These are phyloP conservation scores for Hippopotamus amphibius DNA, from an alignment of 2,113 vertebrate genomes.

Conservation along the genomic window DNA sequence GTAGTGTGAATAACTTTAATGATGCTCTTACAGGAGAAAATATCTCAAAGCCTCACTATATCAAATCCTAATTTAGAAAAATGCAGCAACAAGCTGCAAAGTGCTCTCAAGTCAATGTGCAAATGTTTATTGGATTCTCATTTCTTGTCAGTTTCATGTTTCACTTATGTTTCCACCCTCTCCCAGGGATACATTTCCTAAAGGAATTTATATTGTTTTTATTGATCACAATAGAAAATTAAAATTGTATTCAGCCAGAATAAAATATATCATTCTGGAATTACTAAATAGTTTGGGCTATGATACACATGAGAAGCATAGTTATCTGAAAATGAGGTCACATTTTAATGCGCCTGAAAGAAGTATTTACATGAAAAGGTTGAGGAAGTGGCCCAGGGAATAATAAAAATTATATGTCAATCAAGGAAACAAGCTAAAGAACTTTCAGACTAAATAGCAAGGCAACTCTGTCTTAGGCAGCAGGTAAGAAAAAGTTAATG, in stretches of 20 bases:
- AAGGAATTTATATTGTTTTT: conserved; percentile 74
- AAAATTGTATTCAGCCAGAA: conserved; percentile 58
- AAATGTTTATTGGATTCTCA: conserved; percentile 74
- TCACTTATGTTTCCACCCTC: conserved; percentile 42
- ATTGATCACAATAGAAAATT: conserved; percentile 76
- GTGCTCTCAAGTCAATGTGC: conserved; percentile 62
- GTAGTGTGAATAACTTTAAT: conserved; percentile 67
- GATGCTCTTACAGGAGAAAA: conserved; percentile 64
- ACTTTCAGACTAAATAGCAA: not conserved
- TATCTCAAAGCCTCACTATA: conserved; percentile 66
- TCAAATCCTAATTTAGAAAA: conserved; percentile 77
- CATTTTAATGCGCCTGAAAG: conserved; percentile 44
- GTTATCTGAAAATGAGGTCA: conserved; percentile 15
- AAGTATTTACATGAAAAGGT: conserved; percentile 37
- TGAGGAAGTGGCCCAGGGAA: not conserved
- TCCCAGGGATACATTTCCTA: conserved; percentile 62
- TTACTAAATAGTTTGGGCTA: conserved; percentile 10
- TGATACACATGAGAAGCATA: not conserved
- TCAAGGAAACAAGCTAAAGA: conserved; percentile 28
- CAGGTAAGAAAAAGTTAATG: not conserved
- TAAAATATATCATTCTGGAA: conserved; percentile 56
- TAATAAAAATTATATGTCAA: conserved; percentile 57
- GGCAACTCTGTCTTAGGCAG: not conserved
- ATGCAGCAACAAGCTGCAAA: conserved; percentile 36
- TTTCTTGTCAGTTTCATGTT: conserved; percentile 64